These are phyloP conservation scores for Agelas oroides DNA, from an alignment of 37 sponge, comb jelly and placozoan genomes.

Conservation along the genomic window DNA sequence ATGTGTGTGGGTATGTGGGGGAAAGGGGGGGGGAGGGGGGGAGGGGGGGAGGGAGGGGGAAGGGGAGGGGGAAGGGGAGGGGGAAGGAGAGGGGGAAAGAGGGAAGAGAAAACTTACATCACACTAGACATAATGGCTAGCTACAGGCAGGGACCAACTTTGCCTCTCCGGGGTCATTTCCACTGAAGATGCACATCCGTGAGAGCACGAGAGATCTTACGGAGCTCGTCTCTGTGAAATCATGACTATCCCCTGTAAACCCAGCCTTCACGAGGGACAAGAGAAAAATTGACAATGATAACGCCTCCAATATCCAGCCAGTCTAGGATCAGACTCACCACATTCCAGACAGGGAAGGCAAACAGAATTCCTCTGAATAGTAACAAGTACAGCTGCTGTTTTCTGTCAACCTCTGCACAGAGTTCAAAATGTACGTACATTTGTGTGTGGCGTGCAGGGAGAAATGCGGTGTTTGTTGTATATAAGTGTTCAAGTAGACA, in stretches of 20 bases:
- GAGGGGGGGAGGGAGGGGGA: neutral
- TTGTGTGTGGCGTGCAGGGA: neutral
- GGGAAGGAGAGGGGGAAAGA: neutral
- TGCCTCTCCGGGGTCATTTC: slow-evolving; percentile 53
- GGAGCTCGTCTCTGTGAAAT: slow-evolving; percentile 6
- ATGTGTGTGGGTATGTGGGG: neutral
- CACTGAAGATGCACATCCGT: slow-evolving; percentile 64
- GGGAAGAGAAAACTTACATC: neutral
- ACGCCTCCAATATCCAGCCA: too few relatives aligned
- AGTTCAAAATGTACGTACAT: neutral
- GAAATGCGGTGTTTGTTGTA: too few relatives aligned
- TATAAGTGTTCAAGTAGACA: too few relatives aligned
- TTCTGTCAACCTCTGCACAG: slow-evolving; percentile 60
- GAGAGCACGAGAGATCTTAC: slow-evolving; percentile 62
- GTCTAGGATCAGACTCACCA: too few relatives aligned
- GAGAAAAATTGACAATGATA: too few relatives aligned
- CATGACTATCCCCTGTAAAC: neutral
- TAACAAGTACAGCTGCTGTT: slow-evolving; percentile 72
- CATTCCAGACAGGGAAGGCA: slow-evolving; percentile 68
- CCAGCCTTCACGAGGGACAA: too few relatives aligned
- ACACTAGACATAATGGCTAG: neutral
- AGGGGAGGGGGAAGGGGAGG: neutral
- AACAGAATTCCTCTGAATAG: slow-evolving; percentile 81
- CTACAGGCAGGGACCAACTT: slow-evolving; percentile 35
- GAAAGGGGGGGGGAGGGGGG: neutral